Percentiles rank a stretch among this genome's conserved stretches.
These are phyloP conservation scores for Prunella strophiata DNA, from an alignment of 2,797 vertebrate species.

Conservation along the genomic window DNA sequence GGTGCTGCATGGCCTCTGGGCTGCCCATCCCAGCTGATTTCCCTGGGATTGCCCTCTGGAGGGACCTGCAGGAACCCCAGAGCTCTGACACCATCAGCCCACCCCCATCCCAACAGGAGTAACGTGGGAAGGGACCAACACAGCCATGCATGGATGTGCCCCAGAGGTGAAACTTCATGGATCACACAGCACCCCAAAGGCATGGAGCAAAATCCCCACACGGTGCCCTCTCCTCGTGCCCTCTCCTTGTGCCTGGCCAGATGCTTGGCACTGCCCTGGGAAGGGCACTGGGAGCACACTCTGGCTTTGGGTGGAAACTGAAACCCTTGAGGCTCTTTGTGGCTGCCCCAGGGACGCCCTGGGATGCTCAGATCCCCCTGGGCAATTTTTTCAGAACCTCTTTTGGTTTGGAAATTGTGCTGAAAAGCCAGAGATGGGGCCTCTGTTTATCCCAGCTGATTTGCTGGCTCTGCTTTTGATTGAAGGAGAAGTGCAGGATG, in stretches of 20 bases:
- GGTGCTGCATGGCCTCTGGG: neutral
- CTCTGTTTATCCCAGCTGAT: neutral
- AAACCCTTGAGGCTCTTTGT: neutral
- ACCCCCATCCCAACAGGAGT: neutral
- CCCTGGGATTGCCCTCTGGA: neutral
- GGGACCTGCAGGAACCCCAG: neutral
- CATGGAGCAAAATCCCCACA: neutral
- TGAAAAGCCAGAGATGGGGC: neutral
- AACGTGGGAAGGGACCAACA: neutral
- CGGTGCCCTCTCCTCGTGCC: rapidly evolving
- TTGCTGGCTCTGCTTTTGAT: neutral
- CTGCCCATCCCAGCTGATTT: neutral
- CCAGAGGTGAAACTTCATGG: neutral
- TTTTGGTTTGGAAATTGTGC: neutral
- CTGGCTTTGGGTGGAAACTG: rapidly evolving
- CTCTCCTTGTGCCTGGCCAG: rapidly evolving
- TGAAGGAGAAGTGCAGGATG: neutral
- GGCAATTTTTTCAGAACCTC: neutral
- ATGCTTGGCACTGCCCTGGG: rapidly evolving
- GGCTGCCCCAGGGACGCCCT: neutral
- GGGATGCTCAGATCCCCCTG: neutral
- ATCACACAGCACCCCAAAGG: neutral
- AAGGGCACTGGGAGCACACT: neutral
- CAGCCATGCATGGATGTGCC: rapidly evolving
- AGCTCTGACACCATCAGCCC: neutral